A percentile compares a stretch with the other conserved stretches of the same genome.
phyloP scores from a whole-genome alignment of 2,797 vertebrate species.

The Brachymystax lenok region DNA sequence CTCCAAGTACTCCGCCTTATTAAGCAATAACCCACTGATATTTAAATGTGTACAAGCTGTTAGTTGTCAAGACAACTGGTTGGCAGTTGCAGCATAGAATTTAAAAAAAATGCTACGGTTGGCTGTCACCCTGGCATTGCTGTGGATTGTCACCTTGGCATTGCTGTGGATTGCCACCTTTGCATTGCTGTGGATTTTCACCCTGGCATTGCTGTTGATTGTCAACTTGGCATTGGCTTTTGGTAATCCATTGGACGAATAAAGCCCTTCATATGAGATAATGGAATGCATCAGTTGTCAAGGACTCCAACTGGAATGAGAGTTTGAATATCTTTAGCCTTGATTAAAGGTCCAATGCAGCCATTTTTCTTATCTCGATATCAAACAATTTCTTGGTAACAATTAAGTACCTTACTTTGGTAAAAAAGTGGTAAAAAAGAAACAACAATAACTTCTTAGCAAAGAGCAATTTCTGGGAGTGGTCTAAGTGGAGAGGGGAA shows the following conservation, averaged over 20 bases:
- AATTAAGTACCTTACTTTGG: neutral
- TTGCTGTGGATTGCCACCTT: neutral
- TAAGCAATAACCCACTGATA: neutral
- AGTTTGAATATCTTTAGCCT: neutral
- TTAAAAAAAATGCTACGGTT: too few species aligned
- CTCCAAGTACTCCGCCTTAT: neutral
- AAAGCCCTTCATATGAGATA: neutral
- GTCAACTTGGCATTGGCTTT: neutral
- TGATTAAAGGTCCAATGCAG: neutral
- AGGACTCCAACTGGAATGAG: neutral
- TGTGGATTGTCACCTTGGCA: too few species aligned
- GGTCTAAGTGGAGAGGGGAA: too few species aligned
- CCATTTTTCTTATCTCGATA: too few species aligned
- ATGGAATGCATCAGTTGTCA: neutral
- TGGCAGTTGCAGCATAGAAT: neutral
- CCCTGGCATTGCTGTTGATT: too few species aligned
- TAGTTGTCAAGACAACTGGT: conserved; percentile 17
- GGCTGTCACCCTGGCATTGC: neutral
- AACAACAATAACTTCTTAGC: too few species aligned
- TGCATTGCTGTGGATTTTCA: neutral
- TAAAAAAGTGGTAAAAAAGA: too few species aligned
- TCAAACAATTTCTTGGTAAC: too few species aligned
- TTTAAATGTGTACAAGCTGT: neutral
- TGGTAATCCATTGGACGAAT: neutral
- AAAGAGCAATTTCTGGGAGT: too few species aligned